Base-by-base conservation (phyloP, 2,113 vertebrate genomes). In the Pterophyllum scalare region DNA sequence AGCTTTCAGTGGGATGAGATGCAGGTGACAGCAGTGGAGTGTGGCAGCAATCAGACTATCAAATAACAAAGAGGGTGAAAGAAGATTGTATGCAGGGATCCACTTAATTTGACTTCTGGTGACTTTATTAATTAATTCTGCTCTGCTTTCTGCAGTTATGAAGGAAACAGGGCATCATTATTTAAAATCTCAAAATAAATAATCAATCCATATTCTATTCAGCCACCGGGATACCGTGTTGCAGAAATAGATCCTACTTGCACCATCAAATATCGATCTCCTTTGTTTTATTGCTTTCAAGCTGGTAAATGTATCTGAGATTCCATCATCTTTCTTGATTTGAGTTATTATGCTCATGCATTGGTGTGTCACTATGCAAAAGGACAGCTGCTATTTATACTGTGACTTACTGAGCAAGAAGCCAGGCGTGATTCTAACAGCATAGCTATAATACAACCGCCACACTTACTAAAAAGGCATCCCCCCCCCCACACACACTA, bases 331-430 rank as follows among this genome's bases (percentile, higher is more conserved):
- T 14, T 26, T 85, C 62, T 72, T 28, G 58, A 67, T 82, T 80
- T 24, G 70, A 76, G 20, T 86, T 80, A 72, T 54, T 75, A 58
- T 62, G 80, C 76, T 61, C 9, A n/a, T 57, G 70, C 19, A 83
- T 84, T 38, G 28, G 79, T 81, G 75, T 91, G 90, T 87, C 85
- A 91, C 80, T 79, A 85, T 83, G 80, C 58, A 93, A 91, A 91
- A 93, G 87, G 87, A 60, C 89, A 91, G 52, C 75, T 20, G 72
- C 92, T 94, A 95, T 94, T 92, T 90, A 92, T 94, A 93, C 84
- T 80, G 57, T 12, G 65, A 80, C 80, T 93, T 85, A 83, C 84
- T 88, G 91, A 90, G 85, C 82, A 79, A 80, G 85, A 83, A 79
- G 88, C 77, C 81, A 62, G 86, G 85, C 84, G 86, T 88, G 89